phyloP scores from a whole-genome alignment of 2,888 invertebrate genomes.

The Rhingia rostrata region DNA sequence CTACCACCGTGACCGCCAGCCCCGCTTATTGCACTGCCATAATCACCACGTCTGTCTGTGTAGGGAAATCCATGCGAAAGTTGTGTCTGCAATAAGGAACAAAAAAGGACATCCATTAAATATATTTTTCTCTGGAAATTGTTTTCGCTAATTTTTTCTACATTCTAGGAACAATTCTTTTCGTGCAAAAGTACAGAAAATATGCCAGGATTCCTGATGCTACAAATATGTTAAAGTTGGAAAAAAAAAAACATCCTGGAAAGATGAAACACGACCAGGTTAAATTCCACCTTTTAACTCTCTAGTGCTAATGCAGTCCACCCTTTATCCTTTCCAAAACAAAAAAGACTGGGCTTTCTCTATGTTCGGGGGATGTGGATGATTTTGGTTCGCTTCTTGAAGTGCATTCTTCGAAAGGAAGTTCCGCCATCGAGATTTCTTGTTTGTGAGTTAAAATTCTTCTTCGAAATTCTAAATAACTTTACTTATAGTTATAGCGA shows the following conservation, averaged over 20 bases:
- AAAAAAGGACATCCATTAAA: slow-evolving; percentile 36
- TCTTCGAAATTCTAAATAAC: slow-evolving; percentile 73
- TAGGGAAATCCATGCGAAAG: slow-evolving; percentile 87
- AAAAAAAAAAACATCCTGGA: neutral
- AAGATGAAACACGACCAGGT: slow-evolving; percentile 33
- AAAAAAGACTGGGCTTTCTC: slow-evolving; percentile 23
- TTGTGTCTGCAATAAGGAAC: slow-evolving; percentile 81
- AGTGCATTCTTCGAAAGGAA: slow-evolving; percentile 68
- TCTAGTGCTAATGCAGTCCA: slow-evolving; percentile 63
- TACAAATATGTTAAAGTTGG: slow-evolving; percentile 65
- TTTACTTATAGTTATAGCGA: slow-evolving; percentile 67
- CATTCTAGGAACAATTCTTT: slow-evolving; percentile 46
- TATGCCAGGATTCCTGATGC: slow-evolving; percentile 55
- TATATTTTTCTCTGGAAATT: slow-evolving; percentile 34
- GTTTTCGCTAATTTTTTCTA: slow-evolving; percentile 26
- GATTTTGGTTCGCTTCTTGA: slow-evolving; percentile 35
- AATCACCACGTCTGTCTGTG: slow-evolving; percentile 84
- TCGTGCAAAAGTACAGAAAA: slow-evolving; percentile 40
- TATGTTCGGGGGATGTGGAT: slow-evolving; percentile 24
- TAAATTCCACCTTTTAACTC: slow-evolving; percentile 46
- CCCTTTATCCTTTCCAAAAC: slow-evolving; percentile 11
- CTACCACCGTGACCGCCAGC: slow-evolving; percentile 83
- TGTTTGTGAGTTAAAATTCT: slow-evolving; percentile 70
- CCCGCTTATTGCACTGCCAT: slow-evolving; percentile 86
- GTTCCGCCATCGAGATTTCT: slow-evolving; percentile 60